Conservation (phyloP, 1,140 invertebrate species). For the Drosophila nigrodunni region DNA sequence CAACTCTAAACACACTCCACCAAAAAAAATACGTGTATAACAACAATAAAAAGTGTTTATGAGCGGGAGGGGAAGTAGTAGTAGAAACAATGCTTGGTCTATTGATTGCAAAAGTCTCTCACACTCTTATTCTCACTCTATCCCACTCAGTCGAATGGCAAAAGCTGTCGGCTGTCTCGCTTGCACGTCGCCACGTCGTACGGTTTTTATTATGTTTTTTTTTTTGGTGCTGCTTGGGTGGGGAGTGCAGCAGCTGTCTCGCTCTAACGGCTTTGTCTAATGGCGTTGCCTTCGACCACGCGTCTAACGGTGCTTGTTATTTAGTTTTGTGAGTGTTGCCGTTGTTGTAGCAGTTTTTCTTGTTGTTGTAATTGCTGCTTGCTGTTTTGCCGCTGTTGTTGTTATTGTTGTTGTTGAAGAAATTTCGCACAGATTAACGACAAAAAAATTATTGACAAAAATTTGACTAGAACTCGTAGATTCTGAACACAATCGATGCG, state of each 20-base stretch:
- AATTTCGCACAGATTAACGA: conserved; percentile 37
- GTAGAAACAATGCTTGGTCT: conserved; percentile 28
- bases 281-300: conserved; percentile 1
- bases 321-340: conserved; percentile 16
- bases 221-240: not conserved
- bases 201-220: not conserved
- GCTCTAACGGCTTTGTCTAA: conserved; percentile 33
- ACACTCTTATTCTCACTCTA: conserved; percentile 27
- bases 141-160: conserved; percentile 3
- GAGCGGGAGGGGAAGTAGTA: not conserved
- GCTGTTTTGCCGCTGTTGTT: not conserved
- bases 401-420: conserved; percentile 7
- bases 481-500: conserved; percentile 42
- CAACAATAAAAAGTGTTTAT: conserved; percentile 1
- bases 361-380: not conserved
- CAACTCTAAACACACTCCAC: not conserved
- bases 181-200: conserved; percentile 16
- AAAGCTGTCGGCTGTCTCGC: conserved; percentile 9
- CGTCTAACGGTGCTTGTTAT: conserved; percentile 10
- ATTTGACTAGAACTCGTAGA: conserved; percentile 43
- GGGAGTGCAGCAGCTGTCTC: conserved; percentile 30
- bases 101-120: conserved; percentile 56
- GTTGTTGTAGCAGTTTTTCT: conserved; percentile 5
- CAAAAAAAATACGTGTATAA: conserved; percentile 6
- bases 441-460: conserved; percentile 36